A percentile compares a stretch with the other conserved stretches of the same genome.
These are phyloP conservation scores for Oryzias sinensis DNA, from an alignment of 2,797 vertebrate genomes.

Conservation along the genomic window DNA sequence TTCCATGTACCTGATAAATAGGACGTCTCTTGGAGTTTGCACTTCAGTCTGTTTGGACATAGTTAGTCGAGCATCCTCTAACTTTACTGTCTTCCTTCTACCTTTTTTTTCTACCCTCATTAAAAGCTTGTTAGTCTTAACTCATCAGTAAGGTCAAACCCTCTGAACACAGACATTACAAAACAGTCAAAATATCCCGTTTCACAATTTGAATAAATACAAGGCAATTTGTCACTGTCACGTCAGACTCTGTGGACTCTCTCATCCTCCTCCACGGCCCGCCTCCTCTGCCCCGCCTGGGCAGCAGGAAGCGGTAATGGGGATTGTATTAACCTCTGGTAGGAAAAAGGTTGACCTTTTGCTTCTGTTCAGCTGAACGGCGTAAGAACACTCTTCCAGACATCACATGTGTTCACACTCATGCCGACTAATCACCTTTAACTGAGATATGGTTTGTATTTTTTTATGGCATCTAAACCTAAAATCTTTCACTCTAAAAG, in stretches of 20 bases:
- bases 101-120: conserved; percentile 31
- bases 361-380: conserved; percentile 79
- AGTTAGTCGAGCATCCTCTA: conserved; percentile 10
- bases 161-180: conserved; percentile 87
- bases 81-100: conserved; percentile 35
- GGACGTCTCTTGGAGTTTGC: neutral
- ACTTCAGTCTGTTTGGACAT: conserved; percentile 7
- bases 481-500: too few species aligned
- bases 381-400: conserved; percentile 48
- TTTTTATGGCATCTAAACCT: too few species aligned
- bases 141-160: conserved; percentile 85
- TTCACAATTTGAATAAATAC: conserved; percentile 96
- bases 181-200: conserved; percentile 86
- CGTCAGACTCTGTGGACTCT: conserved; percentile 72
- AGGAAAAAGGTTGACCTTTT: conserved; percentile 71
- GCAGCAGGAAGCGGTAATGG: conserved; percentile 86
- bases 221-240: conserved; percentile 97
- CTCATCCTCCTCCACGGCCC: conserved; percentile 48
- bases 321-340: conserved; percentile 88
- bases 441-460: too few species aligned
- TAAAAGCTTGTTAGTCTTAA: conserved; percentile 84
- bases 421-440: neutral
- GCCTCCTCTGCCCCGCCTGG: conserved; percentile 54
- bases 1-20: too few species aligned
- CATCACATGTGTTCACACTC: conserved; percentile 5